These are phyloP conservation scores for Drosophila ambigua DNA, from an alignment of 1,140 invertebrate genomes.

Conservation along the genomic window DNA sequence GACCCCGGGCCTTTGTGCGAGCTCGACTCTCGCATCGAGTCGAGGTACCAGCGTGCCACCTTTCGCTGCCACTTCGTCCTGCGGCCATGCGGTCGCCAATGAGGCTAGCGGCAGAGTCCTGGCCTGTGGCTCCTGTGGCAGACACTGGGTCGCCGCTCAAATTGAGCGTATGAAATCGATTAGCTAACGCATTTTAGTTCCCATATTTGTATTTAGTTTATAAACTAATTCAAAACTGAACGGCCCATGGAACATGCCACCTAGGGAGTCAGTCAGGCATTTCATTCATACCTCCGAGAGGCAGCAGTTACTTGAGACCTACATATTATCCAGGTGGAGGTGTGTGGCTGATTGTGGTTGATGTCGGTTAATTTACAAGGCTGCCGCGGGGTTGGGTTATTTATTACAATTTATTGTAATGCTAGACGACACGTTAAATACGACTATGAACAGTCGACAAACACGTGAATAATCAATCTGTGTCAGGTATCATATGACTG, in stretches of 20 bases:
- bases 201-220: conserved; percentile 74
- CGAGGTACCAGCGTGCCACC: conserved; percentile 17
- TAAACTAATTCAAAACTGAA: conserved; percentile 64
- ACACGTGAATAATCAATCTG: too few relatives aligned
- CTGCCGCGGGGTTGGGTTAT: too few relatives aligned
- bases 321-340: too few relatives aligned
- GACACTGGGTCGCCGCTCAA: conserved; percentile 67
- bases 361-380: too few relatives aligned
- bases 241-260: conserved; percentile 52
- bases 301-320: not conserved
- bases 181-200: conserved; percentile 68
- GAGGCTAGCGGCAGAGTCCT: conserved; percentile 42
- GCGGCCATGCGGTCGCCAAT: conserved; percentile 67
- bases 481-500: too few relatives aligned
- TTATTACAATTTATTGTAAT: too few relatives aligned
- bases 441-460: too few relatives aligned
- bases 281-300: conserved; percentile 45
- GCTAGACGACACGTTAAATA: too few relatives aligned
- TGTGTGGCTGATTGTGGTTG: not conserved
- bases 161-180: conserved; percentile 76
- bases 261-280: conserved; percentile 12
- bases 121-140: conserved; percentile 26
- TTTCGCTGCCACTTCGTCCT: conserved; percentile 16
- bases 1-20: conserved; percentile 47
- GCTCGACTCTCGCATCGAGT: conserved; percentile 11